Evolutionary conservation across 30 jellyfish, hydroid and myxozoan species (phyloP), one percentile per base, ranked within the genome.

Genomic region (Aurelia sp.): DNA sequence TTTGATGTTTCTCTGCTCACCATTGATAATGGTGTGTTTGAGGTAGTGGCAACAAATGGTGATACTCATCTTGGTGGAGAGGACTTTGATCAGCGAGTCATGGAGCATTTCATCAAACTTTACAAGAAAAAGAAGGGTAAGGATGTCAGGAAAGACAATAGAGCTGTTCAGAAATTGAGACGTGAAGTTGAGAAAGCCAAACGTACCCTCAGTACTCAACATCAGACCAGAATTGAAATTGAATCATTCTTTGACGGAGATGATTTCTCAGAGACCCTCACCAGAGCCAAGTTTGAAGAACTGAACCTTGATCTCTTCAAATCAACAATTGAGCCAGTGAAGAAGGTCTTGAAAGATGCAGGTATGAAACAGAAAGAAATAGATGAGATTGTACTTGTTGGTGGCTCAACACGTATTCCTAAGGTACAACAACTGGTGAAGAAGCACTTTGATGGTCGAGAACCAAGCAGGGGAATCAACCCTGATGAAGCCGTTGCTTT

Each of bases 41-140:
- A 96, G 70, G 99, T 96, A 62, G 99, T 92, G 61, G 93, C 99
- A 9, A 96, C 99, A 17, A 96, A 88, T 91, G 99, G 99, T 68
- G 97, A 96, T 88, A 96, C 99, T 60, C 99, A 96, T 96, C 98
- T 96, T 77, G 99, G 99, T 61, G 99, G 99, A 71, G 99, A 96
- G 74, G 99, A 96, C 85, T 96, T 96, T 81, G 99, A 96, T 89
- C 98, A 96, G 81, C 90, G 98, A 33, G 97, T 91, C 21, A 96
- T 96, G 99, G 98, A 96, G 51, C 95, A 96, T 75, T 96, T 96
- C 92, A 88, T 96, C 91, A 96, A 96, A 78, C 63, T 92, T 66
- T 91, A 91, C 98, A 92, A 96, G 95, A 91, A 91, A 82, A 92
- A 91, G 96, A 92, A 88, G 87, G 98, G 99, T 20, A 96, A 96